phyloP scores from a whole-genome alignment of 2,888 invertebrate species.

The Harpalus rufipes region DNA sequence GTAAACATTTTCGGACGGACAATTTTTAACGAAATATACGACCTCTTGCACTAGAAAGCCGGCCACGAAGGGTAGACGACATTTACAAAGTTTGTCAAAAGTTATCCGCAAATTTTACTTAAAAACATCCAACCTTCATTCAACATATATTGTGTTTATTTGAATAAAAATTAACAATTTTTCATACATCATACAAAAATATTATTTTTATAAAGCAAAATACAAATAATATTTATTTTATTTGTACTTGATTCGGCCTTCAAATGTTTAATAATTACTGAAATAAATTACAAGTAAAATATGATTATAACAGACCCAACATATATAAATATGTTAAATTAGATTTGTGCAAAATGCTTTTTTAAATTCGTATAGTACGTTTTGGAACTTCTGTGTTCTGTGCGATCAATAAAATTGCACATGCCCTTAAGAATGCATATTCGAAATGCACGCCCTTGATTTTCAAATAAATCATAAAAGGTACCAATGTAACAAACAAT shows the following conservation, averaged over 20 bases:
- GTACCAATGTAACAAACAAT: too few relatives aligned
- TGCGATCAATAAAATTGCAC: neutral
- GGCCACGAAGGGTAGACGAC: constrained; percentile 1
- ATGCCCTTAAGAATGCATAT: neutral
- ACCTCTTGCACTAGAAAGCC: constrained; percentile 9
- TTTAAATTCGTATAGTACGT: neutral
- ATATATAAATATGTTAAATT: too few relatives aligned
- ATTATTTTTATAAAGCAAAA: neutral
- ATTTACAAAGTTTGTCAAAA: neutral
- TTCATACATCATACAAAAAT: neutral
- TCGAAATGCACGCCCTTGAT: neutral
- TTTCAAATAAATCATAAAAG: neutral
- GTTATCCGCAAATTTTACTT: neutral
- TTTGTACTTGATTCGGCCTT: too few relatives aligned
- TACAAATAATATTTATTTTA: too few relatives aligned
- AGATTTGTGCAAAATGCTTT: neutral
- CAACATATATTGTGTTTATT: neutral
- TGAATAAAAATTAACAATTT: neutral
- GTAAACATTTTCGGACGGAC: constrained; percentile 57
- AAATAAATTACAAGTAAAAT: too few relatives aligned
- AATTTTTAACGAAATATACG: neutral
- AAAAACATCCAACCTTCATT: neutral
- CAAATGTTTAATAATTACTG: too few relatives aligned
- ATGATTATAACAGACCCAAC: too few relatives aligned
- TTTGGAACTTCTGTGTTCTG: neutral